Conservation (phyloP, 2,113 vertebrate species). For the Coracopsis vasa region DNA sequence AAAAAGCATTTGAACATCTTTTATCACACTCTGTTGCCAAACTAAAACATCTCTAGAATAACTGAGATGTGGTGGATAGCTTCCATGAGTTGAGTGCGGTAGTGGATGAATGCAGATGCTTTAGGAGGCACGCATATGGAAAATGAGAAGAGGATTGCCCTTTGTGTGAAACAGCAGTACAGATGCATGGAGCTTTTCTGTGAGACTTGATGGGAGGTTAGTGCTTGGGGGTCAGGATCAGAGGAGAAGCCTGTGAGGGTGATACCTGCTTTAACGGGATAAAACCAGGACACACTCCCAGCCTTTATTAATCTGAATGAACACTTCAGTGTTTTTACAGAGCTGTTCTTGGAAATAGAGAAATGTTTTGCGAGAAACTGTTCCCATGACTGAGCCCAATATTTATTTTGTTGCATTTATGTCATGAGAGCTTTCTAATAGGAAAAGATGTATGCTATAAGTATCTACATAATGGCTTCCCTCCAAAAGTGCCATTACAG, state of each 20-base stretch:
- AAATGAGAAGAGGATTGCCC: background rate
- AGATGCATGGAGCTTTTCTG: background rate
- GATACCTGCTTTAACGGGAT: background rate
- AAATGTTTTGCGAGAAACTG: background rate
- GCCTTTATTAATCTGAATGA: background rate
- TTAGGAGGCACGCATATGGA: background rate
- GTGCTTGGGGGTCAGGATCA: background rate
- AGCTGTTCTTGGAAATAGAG: conserved; percentile 42
- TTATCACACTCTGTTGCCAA: background rate
- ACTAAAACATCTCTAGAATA: background rate
- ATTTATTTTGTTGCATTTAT: conserved; percentile 52
- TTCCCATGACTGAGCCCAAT: background rate
- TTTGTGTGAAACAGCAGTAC: background rate
- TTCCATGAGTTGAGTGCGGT: background rate
- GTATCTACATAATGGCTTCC: conserved; percentile 46
- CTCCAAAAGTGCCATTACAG: conserved; percentile 62
- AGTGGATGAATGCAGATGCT: background rate
- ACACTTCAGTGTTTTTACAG: background rate
- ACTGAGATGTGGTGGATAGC: background rate
- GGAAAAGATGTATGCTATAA: conserved; percentile 38
- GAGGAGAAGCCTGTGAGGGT: background rate
- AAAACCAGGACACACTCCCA: background rate
- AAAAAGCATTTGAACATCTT: background rate
- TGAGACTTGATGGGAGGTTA: background rate
- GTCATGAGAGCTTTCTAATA: conserved; percentile 39